Percentiles rank a stretch among this genome's conserved stretches.
Conservation (phyloP, 2,888 invertebrate genomes). For the Acronicta leporina region DNA sequence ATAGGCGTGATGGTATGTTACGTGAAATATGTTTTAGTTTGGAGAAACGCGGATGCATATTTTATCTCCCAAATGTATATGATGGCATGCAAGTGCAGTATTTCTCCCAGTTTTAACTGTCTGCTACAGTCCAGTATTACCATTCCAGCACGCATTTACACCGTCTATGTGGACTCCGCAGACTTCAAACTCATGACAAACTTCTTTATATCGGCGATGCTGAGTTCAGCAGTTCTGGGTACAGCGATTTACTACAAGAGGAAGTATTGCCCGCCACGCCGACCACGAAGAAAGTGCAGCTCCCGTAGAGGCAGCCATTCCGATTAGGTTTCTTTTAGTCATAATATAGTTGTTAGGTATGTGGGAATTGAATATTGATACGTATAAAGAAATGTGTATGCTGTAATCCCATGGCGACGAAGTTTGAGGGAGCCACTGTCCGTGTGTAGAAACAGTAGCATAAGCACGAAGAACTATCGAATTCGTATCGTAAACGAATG, state of each 20-base stretch:
- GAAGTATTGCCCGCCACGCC: constrained; percentile 34
- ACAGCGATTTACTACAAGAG: constrained; percentile 92
- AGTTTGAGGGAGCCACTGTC: too few relatives aligned
- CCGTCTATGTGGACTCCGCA: constrained; percentile 93
- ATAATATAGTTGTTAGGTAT: neutral
- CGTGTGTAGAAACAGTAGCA: too few relatives aligned
- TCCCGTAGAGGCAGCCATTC: constrained; percentile 50
- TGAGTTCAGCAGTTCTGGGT: constrained; percentile 92
- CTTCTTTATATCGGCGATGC: constrained; percentile 91
- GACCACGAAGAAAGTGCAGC: constrained; percentile 30
- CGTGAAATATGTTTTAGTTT: too few relatives aligned
- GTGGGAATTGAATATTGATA: neutral
- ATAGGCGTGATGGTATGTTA: too few relatives aligned
- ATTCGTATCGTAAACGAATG: too few relatives aligned
- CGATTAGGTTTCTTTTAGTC: constrained; percentile 45
- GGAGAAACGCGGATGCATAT: too few relatives aligned
- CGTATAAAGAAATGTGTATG: too few relatives aligned
- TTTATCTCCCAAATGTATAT: too few relatives aligned
- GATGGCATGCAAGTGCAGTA: too few relatives aligned
- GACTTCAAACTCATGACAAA: constrained; percentile 92
- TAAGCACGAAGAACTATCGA: too few relatives aligned
- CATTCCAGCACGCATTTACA: constrained; percentile 93
- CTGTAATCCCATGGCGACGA: too few relatives aligned
- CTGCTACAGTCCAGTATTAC: neutral
- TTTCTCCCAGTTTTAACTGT: too few relatives aligned